A percentile compares a stretch with the other conserved stretches of the same genome.
Conservation (phyloP, 2,113 vertebrate genomes). For the Holacanthus passer region DNA sequence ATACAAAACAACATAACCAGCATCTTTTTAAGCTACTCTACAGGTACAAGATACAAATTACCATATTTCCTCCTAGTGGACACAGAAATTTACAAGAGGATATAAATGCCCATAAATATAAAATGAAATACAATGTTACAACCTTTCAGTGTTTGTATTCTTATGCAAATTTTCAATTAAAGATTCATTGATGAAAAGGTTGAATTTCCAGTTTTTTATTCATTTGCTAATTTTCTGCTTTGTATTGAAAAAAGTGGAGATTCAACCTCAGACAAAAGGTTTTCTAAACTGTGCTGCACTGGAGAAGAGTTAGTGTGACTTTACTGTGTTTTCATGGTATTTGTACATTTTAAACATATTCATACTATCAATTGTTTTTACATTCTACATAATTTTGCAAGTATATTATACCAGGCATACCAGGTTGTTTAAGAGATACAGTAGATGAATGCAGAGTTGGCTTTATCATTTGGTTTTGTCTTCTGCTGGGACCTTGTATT, state of each 20-base stretch:
- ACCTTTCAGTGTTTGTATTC: neutral
- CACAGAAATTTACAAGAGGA: neutral
- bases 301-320: neutral
- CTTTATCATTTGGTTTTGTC: neutral
- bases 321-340: neutral
- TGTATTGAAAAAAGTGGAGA: neutral
- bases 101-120: neutral
- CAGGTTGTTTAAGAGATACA: neutral
- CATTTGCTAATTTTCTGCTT: neutral
- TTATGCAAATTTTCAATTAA: neutral
- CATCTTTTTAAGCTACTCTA: neutral
- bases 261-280: neutral
- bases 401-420: neutral
- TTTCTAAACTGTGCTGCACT: neutral
- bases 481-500: neutral
- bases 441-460: neutral
- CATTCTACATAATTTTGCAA: neutral
- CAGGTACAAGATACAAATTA: neutral
- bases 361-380: too few species aligned
- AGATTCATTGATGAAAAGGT: neutral
- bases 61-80: neutral
- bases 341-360: neutral
- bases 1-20: neutral
- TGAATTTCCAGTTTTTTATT: neutral
- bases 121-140: neutral